These are phyloP conservation scores for Bugulina stolonifera DNA, from an alignment of 2,888 invertebrate genomes.

Conservation along the genomic window DNA sequence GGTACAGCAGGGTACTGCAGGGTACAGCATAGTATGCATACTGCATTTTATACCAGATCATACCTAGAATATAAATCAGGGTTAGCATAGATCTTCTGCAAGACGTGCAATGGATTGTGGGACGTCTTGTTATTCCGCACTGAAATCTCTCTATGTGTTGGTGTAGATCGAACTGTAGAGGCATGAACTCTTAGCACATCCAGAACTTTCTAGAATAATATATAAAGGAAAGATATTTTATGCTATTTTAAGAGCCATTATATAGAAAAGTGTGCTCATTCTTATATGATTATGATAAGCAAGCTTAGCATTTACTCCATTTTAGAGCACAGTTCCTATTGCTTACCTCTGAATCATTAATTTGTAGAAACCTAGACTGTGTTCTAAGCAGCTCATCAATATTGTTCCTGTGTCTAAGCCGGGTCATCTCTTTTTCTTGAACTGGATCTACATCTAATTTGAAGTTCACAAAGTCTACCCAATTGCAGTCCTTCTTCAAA, in stretches of 20 bases:
- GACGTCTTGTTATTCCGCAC: conserved; percentile 41
- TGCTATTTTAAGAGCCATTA: too few species aligned
- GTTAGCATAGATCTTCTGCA: conserved; percentile 50
- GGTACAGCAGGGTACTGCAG: too few species aligned
- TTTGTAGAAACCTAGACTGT: conserved; percentile 43
- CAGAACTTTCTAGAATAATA: conserved; percentile 46
- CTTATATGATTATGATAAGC: too few species aligned
- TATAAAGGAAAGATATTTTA: too few species aligned
- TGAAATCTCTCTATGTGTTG: conserved; percentile 35
- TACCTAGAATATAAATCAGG: conserved; percentile 42
- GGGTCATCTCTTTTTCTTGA: conserved; percentile 44
- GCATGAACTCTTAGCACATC: conserved; percentile 48
- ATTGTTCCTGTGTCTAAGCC: conserved; percentile 40
- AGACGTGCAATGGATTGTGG: conserved; percentile 41
- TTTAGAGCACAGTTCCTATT: too few species aligned
- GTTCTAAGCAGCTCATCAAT: conserved; percentile 46
- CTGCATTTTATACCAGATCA: too few species aligned
- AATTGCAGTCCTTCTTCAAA: conserved; percentile 47
- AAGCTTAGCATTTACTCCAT: too few species aligned
- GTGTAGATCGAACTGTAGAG: conserved; percentile 39
- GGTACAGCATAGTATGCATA: too few species aligned
- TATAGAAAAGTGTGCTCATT: too few species aligned
- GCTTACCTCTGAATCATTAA: conserved; percentile 46
- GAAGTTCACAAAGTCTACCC: conserved; percentile 43
- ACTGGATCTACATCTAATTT: conserved; percentile 37